Percentiles rank a stretch among this genome's conserved stretches.
These are phyloP conservation scores for Anthrax anthrax DNA, from an alignment of 2,888 invertebrate species.

Conservation along the genomic window DNA sequence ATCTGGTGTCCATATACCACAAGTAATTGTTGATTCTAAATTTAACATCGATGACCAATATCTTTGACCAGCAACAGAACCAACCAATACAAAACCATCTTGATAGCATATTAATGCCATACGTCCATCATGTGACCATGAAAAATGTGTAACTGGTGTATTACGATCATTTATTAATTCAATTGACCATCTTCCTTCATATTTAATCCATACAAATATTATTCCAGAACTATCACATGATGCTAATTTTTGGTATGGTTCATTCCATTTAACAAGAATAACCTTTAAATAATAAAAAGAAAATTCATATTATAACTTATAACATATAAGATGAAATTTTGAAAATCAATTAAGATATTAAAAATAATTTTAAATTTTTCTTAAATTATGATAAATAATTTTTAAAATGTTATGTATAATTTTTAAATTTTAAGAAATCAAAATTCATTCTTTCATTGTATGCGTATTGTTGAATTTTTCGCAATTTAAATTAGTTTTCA, in stretches of 20 bases:
- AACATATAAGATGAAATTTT: too few species aligned
- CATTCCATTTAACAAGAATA: constrained; percentile 94
- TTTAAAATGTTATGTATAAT: too few species aligned
- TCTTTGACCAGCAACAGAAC: constrained; percentile 91
- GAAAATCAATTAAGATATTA: too few species aligned
- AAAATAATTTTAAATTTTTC: too few species aligned
- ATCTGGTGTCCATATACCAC: constrained; percentile 96
- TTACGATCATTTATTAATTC: constrained; percentile 97
- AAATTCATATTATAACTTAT: too few species aligned
- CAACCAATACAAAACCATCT: constrained; percentile 97
- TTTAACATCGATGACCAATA: constrained; percentile 98
- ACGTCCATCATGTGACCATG: constrained; percentile 96
- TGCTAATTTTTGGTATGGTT: constrained; percentile 93
- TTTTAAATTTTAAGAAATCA: too few species aligned
- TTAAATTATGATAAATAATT: too few species aligned
- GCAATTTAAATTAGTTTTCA: too few species aligned
- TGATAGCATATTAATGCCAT: constrained; percentile 98
- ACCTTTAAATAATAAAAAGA: constrained; percentile 42
- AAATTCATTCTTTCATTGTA: too few species aligned
- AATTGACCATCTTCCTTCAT: constrained; percentile 97
- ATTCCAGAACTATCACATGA: constrained; percentile 96
- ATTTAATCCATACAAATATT: constrained; percentile 99
- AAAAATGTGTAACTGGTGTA: constrained; percentile 93
- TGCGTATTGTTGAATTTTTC: too few species aligned
- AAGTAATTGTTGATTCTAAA: constrained; percentile 83